A percentile compares a stretch with the other conserved stretches of the same genome.
phyloP scores from a whole-genome alignment of 2,888 invertebrate species.

The Eilema depressum region DNA sequence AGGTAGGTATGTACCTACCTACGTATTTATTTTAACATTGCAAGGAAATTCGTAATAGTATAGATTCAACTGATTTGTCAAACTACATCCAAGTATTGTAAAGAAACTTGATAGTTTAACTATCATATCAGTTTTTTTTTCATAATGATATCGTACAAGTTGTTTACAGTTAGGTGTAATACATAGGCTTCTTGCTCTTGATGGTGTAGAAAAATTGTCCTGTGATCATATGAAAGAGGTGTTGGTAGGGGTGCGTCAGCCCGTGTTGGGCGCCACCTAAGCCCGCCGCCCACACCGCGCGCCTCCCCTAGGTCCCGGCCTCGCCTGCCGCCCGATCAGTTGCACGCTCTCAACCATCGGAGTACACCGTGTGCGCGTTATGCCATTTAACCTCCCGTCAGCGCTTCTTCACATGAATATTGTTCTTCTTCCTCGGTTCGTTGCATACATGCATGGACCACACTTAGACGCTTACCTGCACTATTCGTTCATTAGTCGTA shows the following conservation, averaged over 20 bases:
- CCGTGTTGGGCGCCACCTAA: slow-evolving; percentile 70
- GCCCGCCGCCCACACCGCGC: slow-evolving; percentile 62
- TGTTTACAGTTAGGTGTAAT: slow-evolving; percentile 11
- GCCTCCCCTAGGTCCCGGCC: slow-evolving; percentile 51
- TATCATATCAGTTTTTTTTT: background rate
- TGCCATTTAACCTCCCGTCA: slow-evolving; percentile 77
- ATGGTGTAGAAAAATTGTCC: slow-evolving; percentile 75
- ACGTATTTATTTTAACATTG: background rate
- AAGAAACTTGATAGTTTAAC: background rate
- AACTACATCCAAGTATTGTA: background rate
- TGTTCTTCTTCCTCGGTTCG: slow-evolving; percentile 81
- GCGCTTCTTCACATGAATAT: slow-evolving; percentile 80
- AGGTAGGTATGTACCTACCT: background rate
- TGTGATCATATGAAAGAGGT: slow-evolving; percentile 78
- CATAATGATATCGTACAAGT: slow-evolving; percentile 25
- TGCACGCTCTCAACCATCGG: slow-evolving; percentile 75
- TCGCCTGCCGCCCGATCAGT: slow-evolving; percentile 64
- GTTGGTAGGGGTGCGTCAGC: slow-evolving; percentile 63
- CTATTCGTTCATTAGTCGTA: slow-evolving; percentile 68
- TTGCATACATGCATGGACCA: slow-evolving; percentile 85
- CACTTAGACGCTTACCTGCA: slow-evolving; percentile 83
- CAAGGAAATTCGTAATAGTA: background rate
- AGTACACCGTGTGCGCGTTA: slow-evolving; percentile 79
- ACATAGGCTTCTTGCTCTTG: slow-evolving; percentile 56
- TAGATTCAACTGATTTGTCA: background rate